These are phyloP conservation scores for Limnephilus rhombicus DNA, from an alignment of 2,888 invertebrate species.

Conservation along the genomic window DNA sequence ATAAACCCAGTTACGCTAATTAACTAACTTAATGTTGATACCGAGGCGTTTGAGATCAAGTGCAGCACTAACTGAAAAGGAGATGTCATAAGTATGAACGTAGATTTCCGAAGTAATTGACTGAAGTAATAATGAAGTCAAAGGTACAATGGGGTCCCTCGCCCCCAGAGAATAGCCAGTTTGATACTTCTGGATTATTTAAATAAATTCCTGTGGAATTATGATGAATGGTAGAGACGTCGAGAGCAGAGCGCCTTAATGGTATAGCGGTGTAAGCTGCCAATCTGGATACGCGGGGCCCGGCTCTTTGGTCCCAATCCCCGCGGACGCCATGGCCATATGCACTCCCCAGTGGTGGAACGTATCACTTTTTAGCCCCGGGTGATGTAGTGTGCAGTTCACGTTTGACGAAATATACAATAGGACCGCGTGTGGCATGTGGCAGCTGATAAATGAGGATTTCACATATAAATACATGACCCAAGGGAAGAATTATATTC, in stretches of 20 bases:
- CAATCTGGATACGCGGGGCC: conserved; percentile 43
- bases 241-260: conserved; percentile 44
- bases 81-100: neutral
- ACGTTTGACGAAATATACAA: conserved; percentile 26
- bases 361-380: conserved; percentile 18
- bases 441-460: conserved; percentile 16
- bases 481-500: neutral
- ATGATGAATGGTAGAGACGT: conserved; percentile 55
- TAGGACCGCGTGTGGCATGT: neutral
- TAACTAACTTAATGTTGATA: neutral
- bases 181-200: conserved; percentile 43
- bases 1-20: neutral
- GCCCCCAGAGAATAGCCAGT: neutral
- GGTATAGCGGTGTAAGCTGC: conserved; percentile 56
- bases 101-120: neutral
- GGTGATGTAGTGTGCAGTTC: conserved; percentile 9
- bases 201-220: conserved; percentile 52
- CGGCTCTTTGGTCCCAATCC: conserved; percentile 2
- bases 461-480: neutral
- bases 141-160: neutral
- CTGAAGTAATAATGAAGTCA: neutral
- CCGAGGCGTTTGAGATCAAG: neutral
- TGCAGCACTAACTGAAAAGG: neutral
- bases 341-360: conserved; percentile 31
- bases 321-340: conserved; percentile 24